A percentile compares a stretch with the other conserved stretches of the same genome.
Evolutionary conservation across 1,140 invertebrate genomes (phyloP).

Genomic region (Papilio glaucus): DNA sequence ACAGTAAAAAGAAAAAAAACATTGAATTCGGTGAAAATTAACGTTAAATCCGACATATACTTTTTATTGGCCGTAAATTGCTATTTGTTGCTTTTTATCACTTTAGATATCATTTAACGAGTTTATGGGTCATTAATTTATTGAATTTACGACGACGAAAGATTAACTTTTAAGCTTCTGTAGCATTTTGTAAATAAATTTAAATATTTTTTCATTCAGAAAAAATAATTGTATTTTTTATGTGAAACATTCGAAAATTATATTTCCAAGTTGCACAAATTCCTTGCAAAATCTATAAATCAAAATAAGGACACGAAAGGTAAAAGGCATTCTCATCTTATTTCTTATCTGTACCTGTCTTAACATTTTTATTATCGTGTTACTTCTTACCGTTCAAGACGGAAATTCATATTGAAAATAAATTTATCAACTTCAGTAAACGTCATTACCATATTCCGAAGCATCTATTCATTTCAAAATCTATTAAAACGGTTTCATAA

Average conservation of each 20-base stretch:
- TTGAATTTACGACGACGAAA: constrained; percentile 12
- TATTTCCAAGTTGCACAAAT: too few species aligned
- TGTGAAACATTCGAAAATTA: background rate
- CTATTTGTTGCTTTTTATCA: constrained; percentile 19
- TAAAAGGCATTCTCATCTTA: too few species aligned
- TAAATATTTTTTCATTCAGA: background rate
- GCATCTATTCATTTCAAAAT: background rate
- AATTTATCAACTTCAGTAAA: background rate
- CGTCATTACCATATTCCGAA: background rate
- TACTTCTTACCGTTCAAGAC: too few species aligned
- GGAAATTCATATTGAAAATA: background rate
- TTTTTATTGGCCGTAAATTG: constrained; percentile 22
- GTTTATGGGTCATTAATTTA: constrained; percentile 26
- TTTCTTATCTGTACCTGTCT: too few species aligned
- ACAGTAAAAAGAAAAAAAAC: background rate
- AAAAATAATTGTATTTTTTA: background rate
- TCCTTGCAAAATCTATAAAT: too few species aligned
- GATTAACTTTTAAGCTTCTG: background rate
- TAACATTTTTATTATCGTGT: too few species aligned
- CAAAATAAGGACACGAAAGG: too few species aligned
- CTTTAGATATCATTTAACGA: constrained; percentile 21
- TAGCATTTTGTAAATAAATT: background rate
- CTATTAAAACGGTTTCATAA: constrained; percentile 1
- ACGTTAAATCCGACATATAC: constrained; percentile 10
- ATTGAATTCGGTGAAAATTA: constrained; percentile 9